phyloP scores from a whole-genome alignment of 2,113 vertebrate species.

The Tachycineta bicolor region DNA sequence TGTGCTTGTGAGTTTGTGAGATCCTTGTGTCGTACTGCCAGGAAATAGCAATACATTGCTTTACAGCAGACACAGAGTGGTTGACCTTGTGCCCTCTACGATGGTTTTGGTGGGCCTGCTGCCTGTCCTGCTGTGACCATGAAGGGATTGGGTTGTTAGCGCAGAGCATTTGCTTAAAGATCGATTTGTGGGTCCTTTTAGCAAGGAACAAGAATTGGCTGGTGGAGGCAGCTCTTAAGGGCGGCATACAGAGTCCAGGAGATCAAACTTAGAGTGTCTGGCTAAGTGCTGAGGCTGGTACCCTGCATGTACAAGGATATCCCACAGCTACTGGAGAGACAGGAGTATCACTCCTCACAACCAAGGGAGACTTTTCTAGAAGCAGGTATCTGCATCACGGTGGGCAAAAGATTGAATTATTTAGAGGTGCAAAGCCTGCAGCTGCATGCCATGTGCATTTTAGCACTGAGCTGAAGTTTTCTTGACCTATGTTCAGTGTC shows the following conservation, averaged over 20 bases:
- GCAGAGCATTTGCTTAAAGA: not conserved
- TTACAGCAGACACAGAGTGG: not conserved
- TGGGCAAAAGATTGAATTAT: not conserved
- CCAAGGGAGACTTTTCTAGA: not conserved
- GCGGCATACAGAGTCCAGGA: not conserved
- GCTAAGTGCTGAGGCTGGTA: not conserved
- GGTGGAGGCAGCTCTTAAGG: not conserved
- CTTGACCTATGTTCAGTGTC: slow-evolving; percentile 7
- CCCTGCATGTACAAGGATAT: not conserved
- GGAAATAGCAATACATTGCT: not conserved
- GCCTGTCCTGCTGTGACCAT: not conserved
- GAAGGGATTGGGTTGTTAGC: not conserved
- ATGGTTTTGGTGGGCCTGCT: not conserved
- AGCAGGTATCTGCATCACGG: not conserved
- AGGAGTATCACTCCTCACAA: not conserved
- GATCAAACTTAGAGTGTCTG: not conserved
- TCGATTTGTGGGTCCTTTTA: not conserved
- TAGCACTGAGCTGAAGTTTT: not conserved
- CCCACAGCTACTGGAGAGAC: not conserved
- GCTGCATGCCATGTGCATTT: not conserved
- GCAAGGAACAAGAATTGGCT: not conserved
- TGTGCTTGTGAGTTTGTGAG: not conserved
- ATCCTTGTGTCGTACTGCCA: not conserved
- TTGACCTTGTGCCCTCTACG: not conserved
- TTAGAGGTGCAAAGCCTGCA: not conserved